Evolutionary conservation across 2,113 vertebrate genomes (phyloP), one percentile per base, ranked within the genome.

Genomic region (Zeus faber): DNA sequence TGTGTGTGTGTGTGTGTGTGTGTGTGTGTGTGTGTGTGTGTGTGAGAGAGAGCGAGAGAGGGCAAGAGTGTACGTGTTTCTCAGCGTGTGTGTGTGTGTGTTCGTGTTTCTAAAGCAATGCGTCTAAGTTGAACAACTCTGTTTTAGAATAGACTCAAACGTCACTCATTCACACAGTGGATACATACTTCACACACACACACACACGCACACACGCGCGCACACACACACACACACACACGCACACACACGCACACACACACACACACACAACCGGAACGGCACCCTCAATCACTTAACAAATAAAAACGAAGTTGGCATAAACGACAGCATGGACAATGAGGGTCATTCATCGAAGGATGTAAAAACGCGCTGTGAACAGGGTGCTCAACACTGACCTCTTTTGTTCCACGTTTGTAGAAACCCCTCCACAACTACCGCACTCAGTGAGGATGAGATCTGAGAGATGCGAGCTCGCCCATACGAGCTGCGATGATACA

Each of bases 131-230:
- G 3, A 26, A 14, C 31, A 33, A 13, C 31, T 33, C 13, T 2
- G 8, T 9, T 49, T 26, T 6, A 40, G 37, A 10, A n/a, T 24
- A 45, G 16, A 31, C 39, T 11, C 23, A 43, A 7, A 13, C 50
- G 14, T 16, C 21, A n/a, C 29, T 10, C 11, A 37, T 14, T 11
- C 33, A 37, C 13, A 14, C 33, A 60, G 62, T n/a, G 13, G 11
- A 37, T n/a, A 40, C 50, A 25, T 20, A 2, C 49, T 23, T 55
- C 49, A 39, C 31, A 52, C 49, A 51, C 49, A 35, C 49, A 51
- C 21, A 21, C 49, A 21, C 31, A 25, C 21, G 10, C 31, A 26
- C 31, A n/a, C 46, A 25, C 46, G 37, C 31, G 8, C 8, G 13
- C 31, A 33, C 31, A 33, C 31, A 33, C 31, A 33, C 31, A 33